Evolutionary conservation across 1,140 invertebrate species (phyloP).

Genomic region (Camponotus pennsylvanicus): DNA sequence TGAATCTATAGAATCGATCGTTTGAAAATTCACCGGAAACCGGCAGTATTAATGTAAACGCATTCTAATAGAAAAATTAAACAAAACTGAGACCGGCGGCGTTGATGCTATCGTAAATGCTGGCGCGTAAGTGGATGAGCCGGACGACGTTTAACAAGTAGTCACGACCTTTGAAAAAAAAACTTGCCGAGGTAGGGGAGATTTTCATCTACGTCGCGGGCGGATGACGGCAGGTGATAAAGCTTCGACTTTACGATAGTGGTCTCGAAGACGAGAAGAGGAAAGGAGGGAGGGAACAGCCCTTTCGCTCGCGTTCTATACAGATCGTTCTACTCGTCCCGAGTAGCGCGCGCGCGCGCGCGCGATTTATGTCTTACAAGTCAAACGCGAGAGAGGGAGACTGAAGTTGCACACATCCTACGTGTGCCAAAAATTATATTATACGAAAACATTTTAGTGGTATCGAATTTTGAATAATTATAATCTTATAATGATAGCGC

Average conservation of each 20-base stretch:
- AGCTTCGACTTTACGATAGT: constrained; percentile 67
- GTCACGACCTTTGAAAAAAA: constrained; percentile 53
- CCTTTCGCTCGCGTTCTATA: constrained; percentile 1
- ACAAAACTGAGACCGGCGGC: constrained; percentile 53
- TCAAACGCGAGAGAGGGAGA: constrained; percentile 1
- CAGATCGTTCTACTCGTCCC: constrained; percentile 41
- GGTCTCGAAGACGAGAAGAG: constrained; percentile 35
- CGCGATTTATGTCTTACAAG: constrained; percentile 52
- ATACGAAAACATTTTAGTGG: neutral
- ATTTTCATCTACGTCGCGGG: constrained; percentile 62
- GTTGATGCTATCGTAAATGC: constrained; percentile 47
- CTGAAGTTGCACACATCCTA: constrained; percentile 4
- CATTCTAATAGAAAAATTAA: constrained; percentile 75
- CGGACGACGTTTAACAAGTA: constrained; percentile 52
- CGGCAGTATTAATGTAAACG: constrained; percentile 65
- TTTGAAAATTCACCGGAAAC: constrained; percentile 12
- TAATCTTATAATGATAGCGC: neutral
- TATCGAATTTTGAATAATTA: neutral
- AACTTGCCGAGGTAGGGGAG: constrained; percentile 30
- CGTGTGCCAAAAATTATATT: neutral
- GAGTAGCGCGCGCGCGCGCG: constrained; percentile 13
- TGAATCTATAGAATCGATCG: neutral
- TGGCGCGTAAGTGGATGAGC: constrained; percentile 35
- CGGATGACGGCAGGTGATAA: constrained; percentile 61
- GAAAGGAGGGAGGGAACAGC: neutral